These are phyloP conservation scores for Fragum whitleyi DNA, from an alignment of 2,888 invertebrate species.

Conservation along the genomic window DNA sequence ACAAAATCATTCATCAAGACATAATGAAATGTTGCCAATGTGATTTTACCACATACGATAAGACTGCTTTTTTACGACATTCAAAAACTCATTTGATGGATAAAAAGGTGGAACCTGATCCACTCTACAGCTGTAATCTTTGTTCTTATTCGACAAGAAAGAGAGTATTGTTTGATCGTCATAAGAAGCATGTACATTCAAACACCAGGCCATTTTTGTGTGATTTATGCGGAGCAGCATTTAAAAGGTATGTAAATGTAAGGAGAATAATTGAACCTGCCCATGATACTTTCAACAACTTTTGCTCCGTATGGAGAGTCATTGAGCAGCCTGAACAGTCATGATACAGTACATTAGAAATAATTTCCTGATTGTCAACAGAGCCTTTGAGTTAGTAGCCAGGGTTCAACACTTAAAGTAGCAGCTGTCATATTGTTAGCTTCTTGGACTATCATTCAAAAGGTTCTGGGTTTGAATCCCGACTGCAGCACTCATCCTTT, in stretches of 20 bases:
- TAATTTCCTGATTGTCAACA: no score
- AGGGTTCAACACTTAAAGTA: no score
- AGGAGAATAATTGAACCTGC: no score
- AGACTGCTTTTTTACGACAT: constrained; percentile 23
- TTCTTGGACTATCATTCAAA: no score
- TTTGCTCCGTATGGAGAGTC: no score
- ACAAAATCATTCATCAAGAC: background rate
- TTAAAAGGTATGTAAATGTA: constrained; percentile 84
- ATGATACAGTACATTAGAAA: no score
- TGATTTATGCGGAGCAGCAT: constrained; percentile 87
- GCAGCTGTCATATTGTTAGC: no score
- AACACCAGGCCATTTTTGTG: constrained; percentile 87
- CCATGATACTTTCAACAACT: no score
- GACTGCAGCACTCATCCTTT: no score
- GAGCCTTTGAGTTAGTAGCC: no score
- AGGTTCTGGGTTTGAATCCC: no score
- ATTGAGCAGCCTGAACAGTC: no score
- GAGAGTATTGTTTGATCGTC: constrained; percentile 84
- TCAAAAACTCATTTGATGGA: background rate
- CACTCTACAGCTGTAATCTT: constrained; percentile 80
- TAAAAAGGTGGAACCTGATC: background rate
- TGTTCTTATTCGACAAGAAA: constrained; percentile 84
- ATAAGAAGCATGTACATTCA: constrained; percentile 86
- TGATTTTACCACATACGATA: constrained; percentile 18
- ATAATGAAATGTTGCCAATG: constrained; percentile 19